Conservation (phyloP, 2,113 vertebrate species). For the Fregata magnificens region DNA sequence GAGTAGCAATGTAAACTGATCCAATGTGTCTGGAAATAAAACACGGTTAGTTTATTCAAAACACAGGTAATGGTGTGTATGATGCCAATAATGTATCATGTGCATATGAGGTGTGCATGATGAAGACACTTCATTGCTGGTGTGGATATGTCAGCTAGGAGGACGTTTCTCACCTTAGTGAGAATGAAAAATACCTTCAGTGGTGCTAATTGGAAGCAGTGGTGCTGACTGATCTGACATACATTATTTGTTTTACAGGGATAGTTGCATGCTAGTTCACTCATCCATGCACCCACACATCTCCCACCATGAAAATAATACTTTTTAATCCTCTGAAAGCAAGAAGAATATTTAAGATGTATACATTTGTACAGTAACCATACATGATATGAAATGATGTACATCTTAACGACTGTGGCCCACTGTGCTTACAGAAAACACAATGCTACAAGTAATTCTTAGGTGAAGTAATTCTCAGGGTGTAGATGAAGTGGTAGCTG, state of each 20-base stretch:
- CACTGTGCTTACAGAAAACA: not conserved
- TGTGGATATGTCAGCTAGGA: not conserved
- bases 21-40: not conserved
- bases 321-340: not conserved
- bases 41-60: not conserved
- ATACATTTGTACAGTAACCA: not conserved
- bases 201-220: not conserved
- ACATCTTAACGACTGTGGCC: not conserved
- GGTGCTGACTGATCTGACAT: not conserved
- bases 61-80: not conserved
- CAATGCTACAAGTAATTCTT: not conserved
- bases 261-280: not conserved
- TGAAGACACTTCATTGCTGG: not conserved
- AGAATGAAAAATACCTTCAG: not conserved
- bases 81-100: not conserved
- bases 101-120: not conserved
- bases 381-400: not conserved
- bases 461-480: not conserved
- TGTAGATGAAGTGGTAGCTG: not conserved
- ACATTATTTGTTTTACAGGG: not conserved
- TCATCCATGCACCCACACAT: not conserved
- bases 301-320: not conserved
- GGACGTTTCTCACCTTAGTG: not conserved
- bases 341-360: not conserved
- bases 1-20: not conserved